Evolutionary conservation across 2,113 vertebrate genomes (phyloP), one percentile per base, ranked within the genome.

Genomic region (Oncorhynchus tshawytscha): DNA sequence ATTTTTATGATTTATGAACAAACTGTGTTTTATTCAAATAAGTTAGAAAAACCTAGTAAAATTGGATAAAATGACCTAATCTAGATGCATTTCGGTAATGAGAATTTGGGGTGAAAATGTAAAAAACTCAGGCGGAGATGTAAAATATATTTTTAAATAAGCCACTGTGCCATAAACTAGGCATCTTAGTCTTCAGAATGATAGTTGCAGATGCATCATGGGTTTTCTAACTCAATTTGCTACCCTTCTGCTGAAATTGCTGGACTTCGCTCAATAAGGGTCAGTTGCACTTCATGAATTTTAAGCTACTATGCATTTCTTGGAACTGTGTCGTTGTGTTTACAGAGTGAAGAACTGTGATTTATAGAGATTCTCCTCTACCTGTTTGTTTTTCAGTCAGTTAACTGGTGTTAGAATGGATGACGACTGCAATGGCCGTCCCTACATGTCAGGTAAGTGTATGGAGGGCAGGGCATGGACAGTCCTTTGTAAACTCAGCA

Each of bases 341-440:
- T 62, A 62, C 7, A 62, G n/a, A 24, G 59, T 62, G 3, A 62
- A 34, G 34, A 22, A 29, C 60, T 73, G 2, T 31, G 18, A 71
- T 34, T 1, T 34, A 11, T 45, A 29, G 5, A 57, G 27, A 62
- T 5, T 62, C 18, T n/a, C n/a, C 9, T 45, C 18, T 64, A 62
- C 27, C 6, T 68, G n/a, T 67, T 65, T 39, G 34, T 49, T 27
- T 57, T 84, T 89, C 89, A 89, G 84, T 92, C 94, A 78, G 85
- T 92, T 93, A 85, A 85, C 80, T 81, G 85, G 89, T 91, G 89
- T 87, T 90, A 97, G 89, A 88, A 99, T 99, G 97, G 96, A 99
- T 88, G 96, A 99, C 85, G 96, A 98, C 92, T 96, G 95, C 91
- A 98, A 97, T 94, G 96, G 95, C 82, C 95, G 91, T 77, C 93